Evolutionary conservation across 2,797 vertebrate genomes (phyloP), one percentile per base, ranked within the genome.

Genomic region (Australoheros facetus): DNA sequence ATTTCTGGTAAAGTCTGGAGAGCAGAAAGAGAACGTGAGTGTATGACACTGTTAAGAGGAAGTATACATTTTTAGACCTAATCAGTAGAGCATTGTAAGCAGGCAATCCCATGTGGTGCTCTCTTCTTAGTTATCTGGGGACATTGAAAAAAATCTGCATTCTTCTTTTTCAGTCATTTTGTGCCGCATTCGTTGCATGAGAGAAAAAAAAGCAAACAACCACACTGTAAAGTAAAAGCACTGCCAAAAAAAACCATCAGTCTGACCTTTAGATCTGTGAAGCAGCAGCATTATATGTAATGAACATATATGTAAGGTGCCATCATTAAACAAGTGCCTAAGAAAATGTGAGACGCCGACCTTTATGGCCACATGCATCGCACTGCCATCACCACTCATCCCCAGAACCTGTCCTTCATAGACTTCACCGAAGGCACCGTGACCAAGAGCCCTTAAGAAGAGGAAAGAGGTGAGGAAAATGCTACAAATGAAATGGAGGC

Each of bases 281-380:
- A 28, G 10, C 2, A 42, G 17, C 14, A 75, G 32, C 34, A 8
- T 54, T 53, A 19, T 74, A 30, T 30, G 26, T 48, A 17, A 45
- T 66, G 39, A 48, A 66, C 42, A 48, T 51, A 48, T 2, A 30
- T 23, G 16, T 26, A 69, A 71, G 26, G 3, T 17, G 34, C 32
- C 71, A 34, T 71, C 32, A 39, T 69, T 54, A 70, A 37, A 70
- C 77, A 34, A n/a, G 57, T 76, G 26, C 4, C 12, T 48, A 2
- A 72, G 71, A 78, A 74, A 55, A 53, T 73, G 58, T 4, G 28
- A 54, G 56, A 95, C 96, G 83, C 96, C 96, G 84, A 99, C 98
- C 97, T 99, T 98, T 91, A 98, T 94, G 84, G 97, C 97, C 79
- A 98, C 97, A 85, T 97, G 97, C 91, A 98, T 95, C 74, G 96